phyloP scores from a whole-genome alignment of 2,888 invertebrate genomes.

The Lomographa bimaculata region DNA sequence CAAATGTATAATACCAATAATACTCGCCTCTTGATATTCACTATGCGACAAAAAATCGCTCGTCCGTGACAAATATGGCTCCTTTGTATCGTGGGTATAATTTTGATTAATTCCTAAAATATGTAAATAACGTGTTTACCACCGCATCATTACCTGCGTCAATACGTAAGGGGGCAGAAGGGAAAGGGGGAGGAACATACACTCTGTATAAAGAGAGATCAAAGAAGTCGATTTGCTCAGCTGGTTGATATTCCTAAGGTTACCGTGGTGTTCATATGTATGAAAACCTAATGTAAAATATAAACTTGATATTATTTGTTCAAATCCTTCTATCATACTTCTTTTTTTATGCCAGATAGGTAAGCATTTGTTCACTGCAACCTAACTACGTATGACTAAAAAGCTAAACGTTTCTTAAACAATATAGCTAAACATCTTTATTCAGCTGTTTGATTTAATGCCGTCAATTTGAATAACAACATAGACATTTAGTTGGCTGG shows the following conservation, averaged over 20 bases:
- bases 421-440: too few relatives aligned
- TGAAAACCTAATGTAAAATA: background rate
- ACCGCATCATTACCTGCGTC: conserved; percentile 17
- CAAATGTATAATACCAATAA: too few relatives aligned
- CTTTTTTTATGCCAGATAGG: too few relatives aligned
- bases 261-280: background rate
- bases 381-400: too few relatives aligned
- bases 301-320: too few relatives aligned
- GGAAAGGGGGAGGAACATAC: background rate
- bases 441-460: too few relatives aligned
- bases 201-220: conserved; percentile 7
- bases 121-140: conserved; percentile 15
- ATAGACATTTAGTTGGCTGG: too few relatives aligned
- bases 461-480: too few relatives aligned
- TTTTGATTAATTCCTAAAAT: conserved; percentile 23
- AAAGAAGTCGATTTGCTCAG: conserved; percentile 7
- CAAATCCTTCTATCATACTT: too few relatives aligned
- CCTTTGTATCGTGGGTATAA: conserved; percentile 9
- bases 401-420: too few relatives aligned
- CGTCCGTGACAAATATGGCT: background rate
- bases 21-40: background rate
- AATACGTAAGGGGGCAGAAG: background rate
- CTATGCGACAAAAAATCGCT: conserved; percentile 1
- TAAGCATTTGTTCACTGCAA: too few relatives aligned
- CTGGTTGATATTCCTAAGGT: too few relatives aligned